Percentiles rank a stretch among this genome's conserved stretches.
These are phyloP conservation scores for Tupaia chinensis DNA, from an alignment of 2,113 vertebrate species.

Conservation along the genomic window DNA sequence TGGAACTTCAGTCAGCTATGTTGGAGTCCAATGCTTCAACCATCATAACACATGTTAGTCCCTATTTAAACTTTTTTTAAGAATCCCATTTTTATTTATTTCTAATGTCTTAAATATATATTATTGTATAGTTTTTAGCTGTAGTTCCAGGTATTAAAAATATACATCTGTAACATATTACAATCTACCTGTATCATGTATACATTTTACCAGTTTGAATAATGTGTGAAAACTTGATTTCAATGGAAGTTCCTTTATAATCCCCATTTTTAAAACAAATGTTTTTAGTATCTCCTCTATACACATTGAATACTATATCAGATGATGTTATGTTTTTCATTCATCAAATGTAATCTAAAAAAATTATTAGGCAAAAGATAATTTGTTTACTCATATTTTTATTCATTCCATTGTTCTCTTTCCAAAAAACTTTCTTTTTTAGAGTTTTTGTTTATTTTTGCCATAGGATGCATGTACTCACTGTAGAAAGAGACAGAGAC, in stretches of 20 bases:
- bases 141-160: background rate
- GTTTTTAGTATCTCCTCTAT: background rate
- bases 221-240: background rate
- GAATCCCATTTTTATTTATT: background rate
- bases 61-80: background rate
- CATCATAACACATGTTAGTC: no score
- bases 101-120: background rate
- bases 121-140: background rate
- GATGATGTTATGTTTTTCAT: background rate
- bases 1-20: no score
- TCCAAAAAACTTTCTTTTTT: no score
- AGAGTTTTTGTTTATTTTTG: no score
- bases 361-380: background rate
- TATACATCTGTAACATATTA: background rate
- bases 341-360: background rate
- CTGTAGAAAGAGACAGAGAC: no score
- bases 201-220: background rate
- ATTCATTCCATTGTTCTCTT: background rate
- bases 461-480: no score
- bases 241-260: background rate
- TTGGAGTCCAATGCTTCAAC: no score
- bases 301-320: background rate
- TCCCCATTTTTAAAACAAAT: background rate
- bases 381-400: background rate
- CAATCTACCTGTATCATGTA: background rate